Evolutionary conservation across 2,113 vertebrate genomes (phyloP), one percentile per base, ranked within the genome.

Genomic region (Sus scrofa): DNA sequence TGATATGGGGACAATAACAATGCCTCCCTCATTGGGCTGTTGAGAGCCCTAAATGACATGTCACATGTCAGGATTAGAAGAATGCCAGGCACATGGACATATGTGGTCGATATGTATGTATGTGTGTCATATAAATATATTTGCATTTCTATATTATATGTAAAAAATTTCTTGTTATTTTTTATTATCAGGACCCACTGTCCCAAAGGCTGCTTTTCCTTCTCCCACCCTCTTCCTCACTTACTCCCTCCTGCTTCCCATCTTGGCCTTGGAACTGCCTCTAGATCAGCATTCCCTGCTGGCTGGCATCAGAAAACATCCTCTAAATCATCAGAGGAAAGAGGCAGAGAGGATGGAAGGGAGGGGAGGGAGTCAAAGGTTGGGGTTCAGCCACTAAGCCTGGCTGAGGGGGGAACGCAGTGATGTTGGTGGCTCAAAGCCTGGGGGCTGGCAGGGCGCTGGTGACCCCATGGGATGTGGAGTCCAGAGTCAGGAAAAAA

Each of bases 1-100:
- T 16, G 65, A 58, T 4, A 20, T 3, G 63, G 75, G 27, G 24
- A 30, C 7, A 2, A 56, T 18, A 39, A 22, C 16, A 26, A 65
- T 8, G 58, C 13, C 18, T 13, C 13, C 6, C n/a, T 60, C 8
- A 0, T 0, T 0, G 39, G 86, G 7, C 32, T 77, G 22, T 0
- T 27, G 37, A 65, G 22, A 50, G 58, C 58, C 30, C 11, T 13
- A 5, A 54, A 18, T n/a, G 60, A 75, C 30, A 74, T 2, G 0
- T 14, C 19, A 14, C 18, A 0, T 22, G 8, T 44, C 90, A 58
- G 62, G 24, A 54, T n/a, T 52, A 75, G 58, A 70, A 84, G 37
- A 62, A 16, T 10, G 1, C 34, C 50, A 67, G 32, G 54, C 10
- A 78, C 26, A 20, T 26, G 44, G 44, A 44, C 44, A 44, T 44